Percentiles rank a stretch among this genome's conserved stretches.
These are phyloP conservation scores for Penaeus indicus DNA, from an alignment of 1,140 invertebrate genomes.

Conservation along the genomic window DNA sequence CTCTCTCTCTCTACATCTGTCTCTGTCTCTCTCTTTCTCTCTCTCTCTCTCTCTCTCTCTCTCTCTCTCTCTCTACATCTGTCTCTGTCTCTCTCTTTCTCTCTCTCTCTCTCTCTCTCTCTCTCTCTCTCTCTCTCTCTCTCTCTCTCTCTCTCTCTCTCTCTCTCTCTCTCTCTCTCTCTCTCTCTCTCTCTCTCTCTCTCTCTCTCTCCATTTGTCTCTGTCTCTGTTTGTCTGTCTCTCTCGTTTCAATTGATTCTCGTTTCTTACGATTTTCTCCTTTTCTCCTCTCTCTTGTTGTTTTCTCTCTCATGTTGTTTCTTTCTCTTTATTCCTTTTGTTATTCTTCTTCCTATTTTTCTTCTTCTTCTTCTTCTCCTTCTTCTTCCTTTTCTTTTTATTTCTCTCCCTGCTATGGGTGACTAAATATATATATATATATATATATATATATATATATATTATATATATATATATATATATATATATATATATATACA, in stretches of 20 bases:
- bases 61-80: not conserved
- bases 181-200: conserved; percentile 7
- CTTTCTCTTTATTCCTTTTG: not conserved
- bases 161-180: not conserved
- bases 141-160: not conserved
- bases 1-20: not conserved
- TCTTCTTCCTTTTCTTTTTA: not conserved
- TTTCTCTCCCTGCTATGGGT: not conserved
- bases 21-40: too few species aligned
- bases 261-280: not conserved
- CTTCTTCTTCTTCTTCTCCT: not conserved
- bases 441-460: too few species aligned
- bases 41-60: not conserved
- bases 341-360: not conserved
- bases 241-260: not conserved
- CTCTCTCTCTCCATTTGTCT: not conserved
- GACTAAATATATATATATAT: too few species aligned
- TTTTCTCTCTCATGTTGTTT: not conserved
- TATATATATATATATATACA: too few species aligned
- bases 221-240: not conserved
- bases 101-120: conserved; percentile 33
- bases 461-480: too few species aligned
- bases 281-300: too few species aligned
- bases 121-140: conserved; percentile 25
- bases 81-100: not conserved